These are phyloP conservation scores for Lethocerus indicus DNA, from an alignment of 1,140 invertebrate species.

Conservation along the genomic window DNA sequence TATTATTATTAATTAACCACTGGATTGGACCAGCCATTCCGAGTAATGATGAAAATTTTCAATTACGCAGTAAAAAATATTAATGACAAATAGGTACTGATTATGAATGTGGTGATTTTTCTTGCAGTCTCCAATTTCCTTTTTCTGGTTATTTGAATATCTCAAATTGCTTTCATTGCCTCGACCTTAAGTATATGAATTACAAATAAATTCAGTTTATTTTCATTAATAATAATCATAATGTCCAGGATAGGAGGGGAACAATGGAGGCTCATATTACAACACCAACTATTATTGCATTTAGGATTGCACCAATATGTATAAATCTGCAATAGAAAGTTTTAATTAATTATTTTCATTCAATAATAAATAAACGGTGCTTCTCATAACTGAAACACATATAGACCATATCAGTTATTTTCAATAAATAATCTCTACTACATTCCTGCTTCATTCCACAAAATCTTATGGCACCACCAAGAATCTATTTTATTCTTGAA, in stretches of 20 bases:
- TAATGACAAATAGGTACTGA: background rate
- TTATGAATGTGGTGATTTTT: too few species aligned
- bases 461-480: constrained; percentile 21
- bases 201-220: background rate
- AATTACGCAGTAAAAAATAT: background rate
- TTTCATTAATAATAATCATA: background rate
- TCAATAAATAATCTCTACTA: background rate
- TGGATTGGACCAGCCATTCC: constrained; percentile 27
- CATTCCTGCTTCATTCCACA: constrained; percentile 16
- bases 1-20: too few species aligned
- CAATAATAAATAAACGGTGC: background rate
- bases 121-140: background rate
- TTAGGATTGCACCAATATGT: constrained; percentile 23
- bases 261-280: constrained; percentile 23
- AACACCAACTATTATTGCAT: constrained; percentile 24
- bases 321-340: constrained; percentile 19
- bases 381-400: background rate
- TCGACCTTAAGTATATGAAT: too few species aligned
- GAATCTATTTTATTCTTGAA: background rate
- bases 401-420: background rate
- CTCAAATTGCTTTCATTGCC: background rate
- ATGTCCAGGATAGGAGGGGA: constrained; percentile 13
- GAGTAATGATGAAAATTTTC: constrained; percentile 23
- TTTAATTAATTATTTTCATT: background rate
- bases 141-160: background rate